phyloP scores from a whole-genome alignment of 1,140 invertebrate genomes.

The Scaptomyza pallida region DNA sequence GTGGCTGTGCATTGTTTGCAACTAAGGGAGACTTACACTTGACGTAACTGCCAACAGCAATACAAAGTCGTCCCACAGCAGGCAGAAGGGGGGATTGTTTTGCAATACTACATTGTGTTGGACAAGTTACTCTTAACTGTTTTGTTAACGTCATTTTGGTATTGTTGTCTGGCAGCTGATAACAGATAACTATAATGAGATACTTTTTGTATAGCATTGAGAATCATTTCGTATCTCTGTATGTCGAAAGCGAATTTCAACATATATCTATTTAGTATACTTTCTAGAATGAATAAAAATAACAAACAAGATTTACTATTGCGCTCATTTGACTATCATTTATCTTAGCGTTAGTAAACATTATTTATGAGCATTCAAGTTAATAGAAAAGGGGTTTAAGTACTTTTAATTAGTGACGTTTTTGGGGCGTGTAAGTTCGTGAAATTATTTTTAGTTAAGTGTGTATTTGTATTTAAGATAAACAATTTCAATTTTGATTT shows the following conservation, averaged over 20 bases:
- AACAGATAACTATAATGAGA: slow-evolving; percentile 24
- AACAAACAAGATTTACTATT: slow-evolving; percentile 6
- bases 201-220: slow-evolving; percentile 1
- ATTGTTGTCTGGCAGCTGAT: slow-evolving; percentile 8
- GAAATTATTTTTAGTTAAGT: no score
- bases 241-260: neutral
- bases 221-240: slow-evolving; percentile 9
- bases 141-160: neutral
- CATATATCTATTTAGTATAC: slow-evolving; percentile 6
- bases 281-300: neutral
- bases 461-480: no score
- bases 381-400: neutral
- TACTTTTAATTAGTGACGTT: no score
- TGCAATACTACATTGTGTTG: neutral
- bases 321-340: slow-evolving; percentile 15
- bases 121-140: neutral
- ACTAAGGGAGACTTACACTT: neutral
- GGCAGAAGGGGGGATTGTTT: slow-evolving; percentile 1
- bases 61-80: neutral
- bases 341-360: slow-evolving; percentile 26
- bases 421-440: no score
- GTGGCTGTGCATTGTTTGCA: neutral
- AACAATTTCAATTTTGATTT: no score
- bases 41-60: neutral
- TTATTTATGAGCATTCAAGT: neutral